Percentiles rank a stretch among this genome's conserved stretches.
Evolutionary conservation across 1,140 invertebrate genomes (phyloP).

Genomic region (Macrosteles quadrilineatus): DNA sequence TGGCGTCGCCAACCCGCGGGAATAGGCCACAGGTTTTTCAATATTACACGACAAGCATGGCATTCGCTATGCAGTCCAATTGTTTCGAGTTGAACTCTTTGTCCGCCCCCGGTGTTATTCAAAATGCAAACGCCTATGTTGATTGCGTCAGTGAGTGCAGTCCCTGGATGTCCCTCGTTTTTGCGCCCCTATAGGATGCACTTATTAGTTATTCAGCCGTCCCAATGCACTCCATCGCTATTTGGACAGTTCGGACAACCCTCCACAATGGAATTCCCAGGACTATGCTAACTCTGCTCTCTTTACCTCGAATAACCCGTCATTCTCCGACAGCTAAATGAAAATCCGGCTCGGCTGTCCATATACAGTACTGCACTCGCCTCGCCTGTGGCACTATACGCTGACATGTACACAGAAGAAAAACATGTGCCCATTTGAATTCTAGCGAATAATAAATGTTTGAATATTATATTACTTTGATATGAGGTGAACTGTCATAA

Average conservation of each 20-base stretch:
- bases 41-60: slow-evolving; percentile 26
- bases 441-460: no score
- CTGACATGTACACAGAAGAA: no score
- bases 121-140: slow-evolving; percentile 20
- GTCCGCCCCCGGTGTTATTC: slow-evolving; percentile 16
- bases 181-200: slow-evolving; percentile 23
- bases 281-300: no score
- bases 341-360: no score
- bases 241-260: slow-evolving; percentile 28
- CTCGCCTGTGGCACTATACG: no score
- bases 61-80: slow-evolving; percentile 24
- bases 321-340: no score
- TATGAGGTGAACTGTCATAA: no score
- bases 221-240: slow-evolving; percentile 20
- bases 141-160: slow-evolving; percentile 23
- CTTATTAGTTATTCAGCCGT: slow-evolving; percentile 29
- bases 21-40: slow-evolving; percentile 21
- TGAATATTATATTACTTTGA: no score
- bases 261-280: slow-evolving; percentile 15
- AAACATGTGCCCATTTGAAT: no score
- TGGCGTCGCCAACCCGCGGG: slow-evolving; percentile 5
- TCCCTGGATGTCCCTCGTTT: slow-evolving; percentile 13
- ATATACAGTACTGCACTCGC: no score
- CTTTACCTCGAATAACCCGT: no score
- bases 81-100: slow-evolving; percentile 24